phyloP scores from a whole-genome alignment of 2,797 vertebrate genomes.

The Capromys pilorides region DNA sequence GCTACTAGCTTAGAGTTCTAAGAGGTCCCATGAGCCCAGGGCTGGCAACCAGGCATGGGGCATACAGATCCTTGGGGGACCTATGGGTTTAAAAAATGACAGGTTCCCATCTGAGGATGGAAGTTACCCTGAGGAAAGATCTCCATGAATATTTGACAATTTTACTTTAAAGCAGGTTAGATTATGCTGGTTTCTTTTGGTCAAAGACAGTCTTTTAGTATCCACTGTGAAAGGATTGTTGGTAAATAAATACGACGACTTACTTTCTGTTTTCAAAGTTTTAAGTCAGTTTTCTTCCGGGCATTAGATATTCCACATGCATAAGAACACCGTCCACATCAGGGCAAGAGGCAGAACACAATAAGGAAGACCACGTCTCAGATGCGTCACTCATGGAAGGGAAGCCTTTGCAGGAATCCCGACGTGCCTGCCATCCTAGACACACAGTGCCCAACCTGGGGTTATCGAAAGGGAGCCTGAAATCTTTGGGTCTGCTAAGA shows the following conservation, averaged over 20 bases:
- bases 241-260: not conserved
- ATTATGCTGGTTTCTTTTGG: not conserved
- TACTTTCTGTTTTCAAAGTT: not conserved
- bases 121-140: not conserved
- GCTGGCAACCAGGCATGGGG: not conserved
- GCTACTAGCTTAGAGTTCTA: not conserved
- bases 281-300: not conserved
- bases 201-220: not conserved
- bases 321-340: not conserved
- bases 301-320: not conserved
- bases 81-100: too few relatives aligned
- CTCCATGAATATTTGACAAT: not conserved
- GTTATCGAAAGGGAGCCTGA: not conserved
- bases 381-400: not conserved
- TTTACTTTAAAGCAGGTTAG: slow-evolving; percentile 27
- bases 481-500: not conserved
- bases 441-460: rapidly evolving
- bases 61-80: too few relatives aligned
- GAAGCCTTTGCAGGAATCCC: not conserved
- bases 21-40: not conserved
- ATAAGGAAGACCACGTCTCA: not conserved
- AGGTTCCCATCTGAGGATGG: not conserved
- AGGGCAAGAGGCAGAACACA: not conserved
- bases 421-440: too few relatives aligned
- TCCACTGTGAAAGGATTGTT: not conserved